Base-by-base conservation (phyloP, 2,888 invertebrate species). In the Orchesella flavescens region DNA sequence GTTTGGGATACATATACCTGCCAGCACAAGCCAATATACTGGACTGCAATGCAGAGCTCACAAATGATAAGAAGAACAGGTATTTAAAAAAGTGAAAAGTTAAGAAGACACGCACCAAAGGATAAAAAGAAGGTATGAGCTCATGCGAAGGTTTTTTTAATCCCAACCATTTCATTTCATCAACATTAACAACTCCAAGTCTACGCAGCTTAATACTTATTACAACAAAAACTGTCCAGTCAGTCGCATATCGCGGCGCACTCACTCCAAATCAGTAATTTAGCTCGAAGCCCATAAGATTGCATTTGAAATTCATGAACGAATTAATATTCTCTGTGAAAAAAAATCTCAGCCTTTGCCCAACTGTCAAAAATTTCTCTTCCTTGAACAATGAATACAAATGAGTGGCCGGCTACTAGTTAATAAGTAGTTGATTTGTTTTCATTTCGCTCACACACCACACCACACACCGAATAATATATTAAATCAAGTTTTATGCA, bases 301-400 rank as follows among this genome's bases (percentile, higher is more conserved):
- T 34, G 34, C 34, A 34, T 34, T 61, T 61, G 24, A 23, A 17
- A 61, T 61, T 61, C 61, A 13, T 23, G 61, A 57, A 4, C 5
- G 24, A 53, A 78, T 69, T 75, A 75, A 53, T 75, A 75, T 75
- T 75, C 66, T 75, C 23, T 66, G 66, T 9, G 44, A 78, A 69
- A 65, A 78, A 69, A 69, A 34, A 4, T 7, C 34, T 34, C 34
- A 34, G 53, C 59, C 78, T 72, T 13, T 10, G 24, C 13, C 24
- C 61, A 61, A 72, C 78, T 78, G 78, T 78, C 78, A 78, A 78
- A 55, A 69, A 61, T 53, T 9, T 19, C 59, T 72, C 65, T 79
- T 79, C 78, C 78, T 79, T 34, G 34, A 34, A 34, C 34, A 34
- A 34, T 34, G 78, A 59, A 79, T 43, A 43, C 68, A 15, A 55